phyloP scores from a whole-genome alignment of 2,113 vertebrate genomes.

The Misgurnus anguillicaudatus region DNA sequence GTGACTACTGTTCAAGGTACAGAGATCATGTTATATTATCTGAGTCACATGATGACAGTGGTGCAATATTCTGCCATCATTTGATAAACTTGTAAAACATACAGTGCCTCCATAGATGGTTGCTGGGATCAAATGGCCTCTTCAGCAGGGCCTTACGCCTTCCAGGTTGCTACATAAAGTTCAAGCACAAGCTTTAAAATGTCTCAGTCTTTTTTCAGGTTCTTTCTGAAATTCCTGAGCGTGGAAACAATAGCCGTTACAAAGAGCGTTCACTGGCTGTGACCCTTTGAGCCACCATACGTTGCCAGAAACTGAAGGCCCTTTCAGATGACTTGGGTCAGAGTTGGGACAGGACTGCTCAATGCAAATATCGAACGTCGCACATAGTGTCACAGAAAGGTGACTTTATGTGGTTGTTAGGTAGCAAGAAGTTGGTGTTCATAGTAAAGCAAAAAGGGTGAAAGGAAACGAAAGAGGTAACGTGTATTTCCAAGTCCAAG shows the following conservation, averaged over 20 bases:
- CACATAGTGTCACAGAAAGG: neutral
- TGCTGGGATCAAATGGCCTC: slow-evolving; percentile 42
- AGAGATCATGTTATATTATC: slow-evolving; percentile 9
- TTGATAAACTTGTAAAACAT: slow-evolving; percentile 25
- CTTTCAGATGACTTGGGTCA: slow-evolving; percentile 8
- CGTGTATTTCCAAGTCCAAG: neutral
- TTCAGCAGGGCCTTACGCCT: slow-evolving; percentile 9
- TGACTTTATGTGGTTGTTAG: neutral
- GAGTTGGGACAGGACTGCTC: neutral
- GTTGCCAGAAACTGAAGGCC: slow-evolving; percentile 37
- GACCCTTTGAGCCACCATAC: slow-evolving; percentile 50
- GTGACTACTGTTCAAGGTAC: slow-evolving; percentile 37
- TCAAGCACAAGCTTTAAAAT: slow-evolving; percentile 33
- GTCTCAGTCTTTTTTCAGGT: slow-evolving; percentile 33
- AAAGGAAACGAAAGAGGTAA: neutral
- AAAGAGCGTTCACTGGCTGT: slow-evolving; percentile 38
- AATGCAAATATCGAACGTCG: neutral
- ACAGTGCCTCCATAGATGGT: slow-evolving; percentile 30
- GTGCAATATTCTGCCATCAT: neutral
- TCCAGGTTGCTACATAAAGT: slow-evolving; percentile 42
- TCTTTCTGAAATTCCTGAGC: slow-evolving; percentile 54
- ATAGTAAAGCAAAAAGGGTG: neutral
- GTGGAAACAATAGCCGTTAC: slow-evolving; percentile 39
- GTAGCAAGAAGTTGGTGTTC: neutral
- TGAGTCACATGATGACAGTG: slow-evolving; percentile 22